phyloP scores from a whole-genome alignment of 92 coral and sea anemone genomes.

The Epizoanthus illoricatus region DNA sequence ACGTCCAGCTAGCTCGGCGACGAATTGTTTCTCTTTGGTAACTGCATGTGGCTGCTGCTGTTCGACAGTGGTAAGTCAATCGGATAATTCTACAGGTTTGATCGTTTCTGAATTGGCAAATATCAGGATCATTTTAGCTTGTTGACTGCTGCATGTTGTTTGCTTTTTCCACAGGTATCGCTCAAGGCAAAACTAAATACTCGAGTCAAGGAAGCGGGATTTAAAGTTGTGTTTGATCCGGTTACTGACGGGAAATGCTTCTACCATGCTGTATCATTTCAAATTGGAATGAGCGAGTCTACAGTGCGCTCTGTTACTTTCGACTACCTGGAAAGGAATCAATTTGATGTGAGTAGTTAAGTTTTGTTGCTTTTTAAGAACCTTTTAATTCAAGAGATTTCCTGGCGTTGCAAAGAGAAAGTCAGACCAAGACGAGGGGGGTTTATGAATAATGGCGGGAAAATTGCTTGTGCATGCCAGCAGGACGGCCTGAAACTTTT shows the following conservation, averaged over 20 bases:
- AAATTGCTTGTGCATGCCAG: too few species aligned
- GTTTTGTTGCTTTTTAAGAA: constrained; percentile 22
- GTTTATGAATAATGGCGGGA: too few species aligned
- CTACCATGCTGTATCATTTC: constrained; percentile 34
- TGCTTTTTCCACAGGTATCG: constrained; percentile 19
- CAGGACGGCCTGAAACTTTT: too few species aligned
- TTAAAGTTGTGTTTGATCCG: constrained; percentile 33
- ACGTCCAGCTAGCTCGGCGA: too few species aligned
- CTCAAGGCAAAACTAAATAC: constrained; percentile 31
- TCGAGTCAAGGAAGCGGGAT: constrained; percentile 36
- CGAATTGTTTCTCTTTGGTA: too few species aligned
- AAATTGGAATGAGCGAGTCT: constrained; percentile 22
- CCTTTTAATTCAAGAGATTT: constrained; percentile 10
- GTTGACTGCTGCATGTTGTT: constrained; percentile 37
- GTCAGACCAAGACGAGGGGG: too few species aligned
- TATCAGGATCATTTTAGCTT: constrained; percentile 18
- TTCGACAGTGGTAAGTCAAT: constrained; percentile 38
- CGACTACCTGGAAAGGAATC: constrained; percentile 26
- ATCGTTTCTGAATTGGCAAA: constrained; percentile 23
- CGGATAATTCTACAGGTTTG: constrained; percentile 34
- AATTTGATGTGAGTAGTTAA: constrained; percentile 32
- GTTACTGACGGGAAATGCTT: constrained; percentile 37
- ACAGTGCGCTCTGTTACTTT: constrained; percentile 20
- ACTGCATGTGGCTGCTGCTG: too few species aligned
- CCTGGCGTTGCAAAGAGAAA: too few species aligned